phyloP scores from a whole-genome alignment of 2,797 vertebrate species.

The Bucorvus abyssinicus region DNA sequence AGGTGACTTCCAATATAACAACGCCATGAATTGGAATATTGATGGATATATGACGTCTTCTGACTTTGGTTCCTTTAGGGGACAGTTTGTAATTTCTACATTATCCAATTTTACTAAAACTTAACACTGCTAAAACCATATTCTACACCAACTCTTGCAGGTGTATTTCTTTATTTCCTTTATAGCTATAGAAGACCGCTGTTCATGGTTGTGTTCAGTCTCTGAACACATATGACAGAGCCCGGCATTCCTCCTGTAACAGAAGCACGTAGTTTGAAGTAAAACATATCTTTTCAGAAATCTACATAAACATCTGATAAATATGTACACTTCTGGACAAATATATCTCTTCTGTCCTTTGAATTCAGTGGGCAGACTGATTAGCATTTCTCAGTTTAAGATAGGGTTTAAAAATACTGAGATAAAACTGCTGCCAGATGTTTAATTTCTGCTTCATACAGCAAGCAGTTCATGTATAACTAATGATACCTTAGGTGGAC shows the following conservation, averaged over 20 bases:
- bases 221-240: not conserved
- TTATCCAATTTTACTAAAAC: not conserved
- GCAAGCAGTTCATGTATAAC: not conserved
- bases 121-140: rapidly evolving
- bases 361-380: not conserved
- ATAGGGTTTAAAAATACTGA: not conserved
- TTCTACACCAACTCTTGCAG: not conserved
- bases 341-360: not conserved
- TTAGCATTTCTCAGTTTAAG: not conserved
- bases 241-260: not conserved
- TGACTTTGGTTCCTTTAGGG: not conserved
- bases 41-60: not conserved
- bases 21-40: not conserved
- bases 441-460: not conserved
- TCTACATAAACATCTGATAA: not conserved
- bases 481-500: not conserved
- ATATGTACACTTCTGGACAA: not conserved
- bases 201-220: not conserved
- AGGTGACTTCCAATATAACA: not conserved
- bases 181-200: not conserved
- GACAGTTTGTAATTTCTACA: not conserved
- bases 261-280: not conserved
- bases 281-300: not conserved
- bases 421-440: not conserved
- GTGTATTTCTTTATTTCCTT: not conserved